Evolutionary conservation across 2,113 vertebrate genomes (phyloP).

Genomic region (Sterrhoptilus dennistouni): DNA sequence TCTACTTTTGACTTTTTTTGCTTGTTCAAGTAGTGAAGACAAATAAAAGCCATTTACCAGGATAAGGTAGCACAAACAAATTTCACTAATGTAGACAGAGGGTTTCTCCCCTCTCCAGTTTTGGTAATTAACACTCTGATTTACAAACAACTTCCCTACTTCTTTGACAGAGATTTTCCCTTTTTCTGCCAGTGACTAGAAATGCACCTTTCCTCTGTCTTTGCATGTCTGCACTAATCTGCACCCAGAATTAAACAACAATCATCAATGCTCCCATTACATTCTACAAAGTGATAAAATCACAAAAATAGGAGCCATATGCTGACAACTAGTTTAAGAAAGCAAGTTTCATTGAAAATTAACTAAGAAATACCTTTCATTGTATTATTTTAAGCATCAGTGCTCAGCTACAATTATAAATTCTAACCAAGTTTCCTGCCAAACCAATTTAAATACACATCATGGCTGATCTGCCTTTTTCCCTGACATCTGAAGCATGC

Average conservation of each 20-base stretch:
- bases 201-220: neutral
- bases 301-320: neutral
- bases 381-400: neutral
- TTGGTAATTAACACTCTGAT: neutral
- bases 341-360: neutral
- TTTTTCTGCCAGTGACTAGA: neutral
- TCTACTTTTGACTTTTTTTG: neutral
- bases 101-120: accelerated
- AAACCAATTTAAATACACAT: neutral
- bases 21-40: neutral
- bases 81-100: neutral
- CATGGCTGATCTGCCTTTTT: neutral
- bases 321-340: neutral
- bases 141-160: neutral
- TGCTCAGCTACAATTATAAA: neutral
- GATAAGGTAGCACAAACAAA: neutral
- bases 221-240: neutral
- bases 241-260: neutral
- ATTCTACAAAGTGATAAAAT: neutral
- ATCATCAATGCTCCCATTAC: neutral
- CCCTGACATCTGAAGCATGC: neutral
- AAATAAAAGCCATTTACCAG: neutral
- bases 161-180: neutral
- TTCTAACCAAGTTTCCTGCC: neutral
- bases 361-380: neutral